phyloP scores from a whole-genome alignment of 2,113 vertebrate species.

The Erythrocercus mccallii region DNA sequence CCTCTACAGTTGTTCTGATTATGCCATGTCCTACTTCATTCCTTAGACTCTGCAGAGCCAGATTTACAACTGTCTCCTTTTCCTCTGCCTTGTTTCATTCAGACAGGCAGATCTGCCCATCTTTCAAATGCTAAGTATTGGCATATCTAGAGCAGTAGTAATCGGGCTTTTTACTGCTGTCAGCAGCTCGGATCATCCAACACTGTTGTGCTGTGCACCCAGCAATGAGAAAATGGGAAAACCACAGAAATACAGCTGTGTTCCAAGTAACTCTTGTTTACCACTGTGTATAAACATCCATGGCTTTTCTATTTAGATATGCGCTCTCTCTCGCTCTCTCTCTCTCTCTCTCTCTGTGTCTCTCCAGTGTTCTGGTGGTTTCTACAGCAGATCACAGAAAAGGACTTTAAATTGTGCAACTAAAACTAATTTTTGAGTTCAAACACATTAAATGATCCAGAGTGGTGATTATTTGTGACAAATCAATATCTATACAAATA shows the following conservation, averaged over 20 bases:
- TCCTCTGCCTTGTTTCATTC: background rate
- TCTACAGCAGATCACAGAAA: background rate
- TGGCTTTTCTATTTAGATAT: background rate
- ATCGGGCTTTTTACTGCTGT: background rate
- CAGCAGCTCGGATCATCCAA: background rate
- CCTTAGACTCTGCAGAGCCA: background rate
- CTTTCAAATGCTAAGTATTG: background rate
- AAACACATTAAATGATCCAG: background rate
- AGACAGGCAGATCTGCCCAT: background rate
- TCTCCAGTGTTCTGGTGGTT: background rate
- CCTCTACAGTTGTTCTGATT: background rate
- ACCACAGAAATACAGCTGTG: conserved; percentile 10
- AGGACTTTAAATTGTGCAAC: background rate
- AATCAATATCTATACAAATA: background rate
- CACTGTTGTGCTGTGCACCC: background rate
- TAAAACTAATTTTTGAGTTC: background rate
- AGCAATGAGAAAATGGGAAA: background rate
- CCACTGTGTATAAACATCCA: background rate
- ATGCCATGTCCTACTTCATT: conserved; percentile 38
- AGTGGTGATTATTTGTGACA: background rate
- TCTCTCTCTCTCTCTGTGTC: no score
- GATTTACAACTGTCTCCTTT: background rate
- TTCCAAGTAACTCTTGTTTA: conserved; percentile 24
- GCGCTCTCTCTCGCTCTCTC: no score
- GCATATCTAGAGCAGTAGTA: background rate